A percentile compares a stretch with the other conserved stretches of the same genome.
phyloP scores from a whole-genome alignment of 2,888 invertebrate species.

The Melipona bicolor region DNA sequence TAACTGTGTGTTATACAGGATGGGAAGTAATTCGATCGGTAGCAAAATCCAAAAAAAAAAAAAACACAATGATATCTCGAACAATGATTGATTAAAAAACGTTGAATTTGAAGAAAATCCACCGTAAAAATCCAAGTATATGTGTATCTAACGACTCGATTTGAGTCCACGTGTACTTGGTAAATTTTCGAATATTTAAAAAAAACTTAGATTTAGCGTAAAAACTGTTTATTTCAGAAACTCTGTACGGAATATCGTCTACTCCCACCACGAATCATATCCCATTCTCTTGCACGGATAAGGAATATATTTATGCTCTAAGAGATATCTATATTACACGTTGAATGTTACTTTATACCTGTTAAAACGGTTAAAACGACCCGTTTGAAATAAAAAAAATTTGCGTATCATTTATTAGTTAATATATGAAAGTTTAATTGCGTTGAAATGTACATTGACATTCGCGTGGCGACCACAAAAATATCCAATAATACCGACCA shows the following conservation, averaged over 20 bases:
- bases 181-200: neutral
- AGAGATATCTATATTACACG: slow-evolving; percentile 6
- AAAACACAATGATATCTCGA: neutral
- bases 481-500: slow-evolving; percentile 41
- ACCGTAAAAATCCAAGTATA: neutral
- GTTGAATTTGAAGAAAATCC: neutral
- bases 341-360: slow-evolving; percentile 20
- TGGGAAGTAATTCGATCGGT: neutral
- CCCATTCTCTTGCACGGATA: neutral
- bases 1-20: neutral
- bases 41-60: neutral
- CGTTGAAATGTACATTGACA: neutral
- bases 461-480: slow-evolving; percentile 34
- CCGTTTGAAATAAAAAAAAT: neutral
- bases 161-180: neutral
- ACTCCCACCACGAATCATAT: neutral
- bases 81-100: neutral
- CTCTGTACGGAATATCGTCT: neutral
- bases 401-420: neutral
- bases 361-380: neutral
- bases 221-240: neutral
- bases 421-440: neutral
- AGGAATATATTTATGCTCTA: neutral
- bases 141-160: neutral
- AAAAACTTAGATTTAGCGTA: neutral